Percentiles rank a stretch among this genome's conserved stretches.
Evolutionary conservation across 2,888 invertebrate species (phyloP).

Genomic region (Digitonthophagus gazella): DNA sequence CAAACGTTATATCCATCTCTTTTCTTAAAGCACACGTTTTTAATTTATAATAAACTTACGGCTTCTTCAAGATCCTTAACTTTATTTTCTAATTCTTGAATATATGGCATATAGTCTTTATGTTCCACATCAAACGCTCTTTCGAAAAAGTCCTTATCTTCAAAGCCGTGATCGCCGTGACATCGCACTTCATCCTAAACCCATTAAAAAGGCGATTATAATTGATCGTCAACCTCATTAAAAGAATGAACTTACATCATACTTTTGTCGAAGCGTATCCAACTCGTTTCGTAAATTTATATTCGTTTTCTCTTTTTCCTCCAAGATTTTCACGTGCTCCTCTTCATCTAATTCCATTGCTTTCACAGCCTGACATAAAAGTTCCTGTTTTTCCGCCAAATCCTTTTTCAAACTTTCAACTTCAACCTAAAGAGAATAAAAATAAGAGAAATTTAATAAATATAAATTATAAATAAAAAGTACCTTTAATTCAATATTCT

Average conservation of each 20-base stretch:
- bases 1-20: background rate
- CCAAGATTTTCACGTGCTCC: constrained; percentile 56
- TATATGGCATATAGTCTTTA: constrained; percentile 20
- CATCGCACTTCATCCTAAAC: constrained; percentile 29
- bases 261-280: constrained; percentile 37
- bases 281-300: constrained; percentile 47
- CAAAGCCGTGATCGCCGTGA: constrained; percentile 27
- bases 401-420: constrained; percentile 74
- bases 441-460: constrained; percentile 9
- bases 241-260: constrained; percentile 29
- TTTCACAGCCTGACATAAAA: constrained; percentile 80
- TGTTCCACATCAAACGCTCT: constrained; percentile 20
- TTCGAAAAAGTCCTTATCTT: constrained; percentile 15
- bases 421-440: constrained; percentile 70
- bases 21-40: too few species aligned
- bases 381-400: constrained; percentile 76
- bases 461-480: constrained; percentile 23
- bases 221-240: background rate
- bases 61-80: constrained; percentile 37
- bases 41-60: constrained; percentile 27
- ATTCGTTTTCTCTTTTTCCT: constrained; percentile 49
- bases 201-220: constrained; percentile 20
- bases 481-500: constrained; percentile 67
- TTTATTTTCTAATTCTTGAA: constrained; percentile 33
- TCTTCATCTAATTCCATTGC: constrained; percentile 75